Base-by-base conservation (phyloP, 2,797 vertebrate species). In the Peromyscus aztecus region DNA sequence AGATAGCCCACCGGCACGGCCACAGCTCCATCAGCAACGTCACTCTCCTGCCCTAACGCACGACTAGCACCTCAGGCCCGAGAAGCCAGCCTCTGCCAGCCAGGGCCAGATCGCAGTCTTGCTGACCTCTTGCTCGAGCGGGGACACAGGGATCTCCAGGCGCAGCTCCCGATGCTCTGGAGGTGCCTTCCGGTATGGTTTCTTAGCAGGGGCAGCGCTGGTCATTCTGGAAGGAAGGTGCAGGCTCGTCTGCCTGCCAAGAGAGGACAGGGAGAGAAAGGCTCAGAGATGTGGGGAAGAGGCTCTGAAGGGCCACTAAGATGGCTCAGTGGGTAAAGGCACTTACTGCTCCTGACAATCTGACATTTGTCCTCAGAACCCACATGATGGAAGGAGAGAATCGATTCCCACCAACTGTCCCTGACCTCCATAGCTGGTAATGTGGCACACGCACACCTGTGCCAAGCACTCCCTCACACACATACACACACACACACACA, bases 181-280 rank as follows among this genome's bases (percentile, higher is more conserved):
- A 0, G 99, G 99, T 0, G 99, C 99, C 99, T 99, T 99, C 6
- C 99, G 99, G 98, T 99, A 99, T 43, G 99, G 99, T 98, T 99
- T 99, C 99, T 99, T 99, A 81, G 99, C 97, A 1, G 99, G 98
- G 73, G 99, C 99, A 1, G 99, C 97, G 89, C 99, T 99, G 21
- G 98, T 99, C 99, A 99, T 99, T 97, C 98, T 98, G 95, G 97
- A 93, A 98, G 95, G 97, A 93, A 98, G 94, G 73, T 76, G 31
- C 59, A 81, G 63, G 97, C 88, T 83, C 97, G 96, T 98, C 97
- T 69, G 95, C 96, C 98, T 97, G 87, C 95, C 73, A 24, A 94
- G 52, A 83, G 69, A 49, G 96, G 82, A 49, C 84, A 97, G 87
- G 13, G 84, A 95, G 88, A 11, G 75, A 94, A 61, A 92, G 89